Conservation (phyloP, 2,888 invertebrate genomes). For the Deilephila elpenor region DNA sequence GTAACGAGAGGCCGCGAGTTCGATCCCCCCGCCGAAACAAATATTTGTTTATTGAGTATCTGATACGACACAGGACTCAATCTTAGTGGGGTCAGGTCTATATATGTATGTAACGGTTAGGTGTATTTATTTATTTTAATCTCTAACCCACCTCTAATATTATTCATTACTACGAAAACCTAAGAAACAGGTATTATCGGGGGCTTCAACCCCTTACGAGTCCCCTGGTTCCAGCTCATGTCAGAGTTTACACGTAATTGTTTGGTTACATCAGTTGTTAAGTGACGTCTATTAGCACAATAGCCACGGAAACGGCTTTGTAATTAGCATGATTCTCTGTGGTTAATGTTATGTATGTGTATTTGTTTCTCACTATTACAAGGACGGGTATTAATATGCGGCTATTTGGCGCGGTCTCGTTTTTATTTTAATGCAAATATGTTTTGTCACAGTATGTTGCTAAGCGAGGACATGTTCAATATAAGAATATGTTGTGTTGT, state of each 20-base stretch:
- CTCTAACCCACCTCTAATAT: too few species aligned
- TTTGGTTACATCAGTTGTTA: constrained; percentile 36
- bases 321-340: constrained; percentile 3
- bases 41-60: too few species aligned
- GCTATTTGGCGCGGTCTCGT: background rate
- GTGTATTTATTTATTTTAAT: too few species aligned
- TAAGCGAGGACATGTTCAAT: constrained; percentile 3
- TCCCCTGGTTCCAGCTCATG: background rate
- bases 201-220: too few species aligned
- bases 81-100: too few species aligned
- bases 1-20: too few species aligned
- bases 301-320: constrained; percentile 35
- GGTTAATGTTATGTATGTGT: constrained; percentile 33
- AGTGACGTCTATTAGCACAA: constrained; percentile 37
- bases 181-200: too few species aligned
- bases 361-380: constrained; percentile 32
- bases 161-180: too few species aligned
- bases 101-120: too few species aligned
- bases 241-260: constrained; percentile 12
- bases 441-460: background rate
- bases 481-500: background rate
- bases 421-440: constrained; percentile 16
- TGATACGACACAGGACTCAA: too few species aligned
- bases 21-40: too few species aligned
- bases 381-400: constrained; percentile 29